Conservation (phyloP, 2,797 vertebrate species). For the Dromococcyx pavoninus region DNA sequence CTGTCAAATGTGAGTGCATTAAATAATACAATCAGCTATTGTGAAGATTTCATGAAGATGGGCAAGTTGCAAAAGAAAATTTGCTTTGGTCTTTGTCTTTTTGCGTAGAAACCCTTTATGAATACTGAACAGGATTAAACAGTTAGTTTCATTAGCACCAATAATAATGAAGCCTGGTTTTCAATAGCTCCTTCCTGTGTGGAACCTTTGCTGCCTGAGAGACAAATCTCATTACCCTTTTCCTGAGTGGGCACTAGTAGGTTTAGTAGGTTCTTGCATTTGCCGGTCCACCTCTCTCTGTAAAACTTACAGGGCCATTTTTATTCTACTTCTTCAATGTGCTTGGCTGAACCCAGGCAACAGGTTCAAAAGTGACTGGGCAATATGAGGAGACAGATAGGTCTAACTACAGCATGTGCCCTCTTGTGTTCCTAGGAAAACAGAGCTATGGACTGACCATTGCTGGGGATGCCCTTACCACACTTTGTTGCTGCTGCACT, state of each 20-base stretch:
- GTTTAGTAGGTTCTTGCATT: background rate
- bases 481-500: background rate
- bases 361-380: background rate
- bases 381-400: background rate
- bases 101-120: background rate
- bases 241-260: background rate
- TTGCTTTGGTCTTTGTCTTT: background rate
- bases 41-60: background rate
- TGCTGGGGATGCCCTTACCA: background rate
- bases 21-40: background rate
- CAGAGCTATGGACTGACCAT: background rate
- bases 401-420: fast-evolving
- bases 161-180: background rate
- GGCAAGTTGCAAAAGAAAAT: background rate
- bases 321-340: background rate
- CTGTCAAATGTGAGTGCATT: background rate
- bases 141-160: background rate
- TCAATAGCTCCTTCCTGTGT: background rate
- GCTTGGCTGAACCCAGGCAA: background rate
- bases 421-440: background rate
- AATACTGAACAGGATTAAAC: background rate
- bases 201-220: background rate
- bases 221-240: background rate
- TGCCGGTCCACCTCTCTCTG: background rate
- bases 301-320: background rate